phyloP scores from a whole-genome alignment of 2,113 vertebrate species.

The Pomatostomus ruficeps region DNA sequence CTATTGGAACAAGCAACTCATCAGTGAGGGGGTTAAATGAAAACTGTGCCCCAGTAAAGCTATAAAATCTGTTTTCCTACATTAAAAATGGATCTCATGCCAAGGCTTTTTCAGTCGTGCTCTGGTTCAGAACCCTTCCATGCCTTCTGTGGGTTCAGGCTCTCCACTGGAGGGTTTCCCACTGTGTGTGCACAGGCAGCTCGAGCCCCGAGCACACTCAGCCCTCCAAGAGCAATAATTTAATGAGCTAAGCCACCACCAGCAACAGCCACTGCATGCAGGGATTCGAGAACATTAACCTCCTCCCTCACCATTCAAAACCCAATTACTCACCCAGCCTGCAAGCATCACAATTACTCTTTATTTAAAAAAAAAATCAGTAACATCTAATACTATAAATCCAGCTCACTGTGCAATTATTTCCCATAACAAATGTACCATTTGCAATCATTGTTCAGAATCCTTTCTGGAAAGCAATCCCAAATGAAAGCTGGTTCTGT shows the following conservation, averaged over 20 bases:
- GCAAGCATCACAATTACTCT: background rate
- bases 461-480: background rate
- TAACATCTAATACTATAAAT: background rate
- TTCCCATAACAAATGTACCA: background rate
- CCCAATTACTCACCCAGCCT: background rate
- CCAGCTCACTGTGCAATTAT: background rate
- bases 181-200: background rate
- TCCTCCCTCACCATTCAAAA: background rate
- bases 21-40: background rate
- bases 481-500: background rate
- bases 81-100: background rate
- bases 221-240: background rate
- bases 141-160: background rate
- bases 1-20: background rate
- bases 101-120: background rate
- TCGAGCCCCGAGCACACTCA: background rate
- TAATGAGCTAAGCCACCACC: background rate
- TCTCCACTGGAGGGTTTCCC: background rate
- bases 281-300: background rate
- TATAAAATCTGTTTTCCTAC: background rate
- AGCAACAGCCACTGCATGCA: background rate
- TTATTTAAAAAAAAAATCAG: background rate
- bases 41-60: background rate
- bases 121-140: background rate
- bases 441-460: background rate